A percentile compares a stretch with the other conserved stretches of the same genome.
These are phyloP conservation scores for Sebastes trivittatus DNA, from an alignment of 2,797 vertebrate species.

Conservation along the genomic window DNA sequence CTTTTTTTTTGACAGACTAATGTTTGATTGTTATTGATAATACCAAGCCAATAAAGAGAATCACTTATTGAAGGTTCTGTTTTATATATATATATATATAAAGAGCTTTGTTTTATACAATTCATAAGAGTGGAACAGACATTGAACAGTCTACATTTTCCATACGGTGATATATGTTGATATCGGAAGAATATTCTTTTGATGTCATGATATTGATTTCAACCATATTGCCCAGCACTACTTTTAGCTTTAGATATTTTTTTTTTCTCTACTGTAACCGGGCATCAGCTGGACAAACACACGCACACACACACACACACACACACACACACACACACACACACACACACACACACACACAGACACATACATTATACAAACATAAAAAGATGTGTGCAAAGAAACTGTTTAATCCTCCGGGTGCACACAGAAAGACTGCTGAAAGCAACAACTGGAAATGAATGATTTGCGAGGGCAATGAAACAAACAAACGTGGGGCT, in stretches of 20 bases:
- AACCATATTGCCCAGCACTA: neutral
- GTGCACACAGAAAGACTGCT: conserved; percentile 1
- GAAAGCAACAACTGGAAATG: conserved; percentile 26
- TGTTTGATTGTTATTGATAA: neutral
- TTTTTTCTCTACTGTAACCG: neutral
- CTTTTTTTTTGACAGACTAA: neutral
- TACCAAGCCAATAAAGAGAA: neutral
- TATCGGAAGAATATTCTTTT: neutral
- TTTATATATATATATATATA: neutral
- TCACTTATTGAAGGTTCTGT: neutral
- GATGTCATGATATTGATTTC: neutral
- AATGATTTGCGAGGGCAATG: conserved; percentile 20
- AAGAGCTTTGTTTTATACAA: neutral
- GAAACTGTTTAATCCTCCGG: neutral
- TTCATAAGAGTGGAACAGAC: neutral
- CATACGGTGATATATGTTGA: neutral
- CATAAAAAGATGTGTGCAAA: neutral
- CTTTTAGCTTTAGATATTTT: too few species aligned
- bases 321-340: neutral
- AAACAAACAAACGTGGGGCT: conserved; percentile 32
- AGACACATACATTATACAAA: neutral
- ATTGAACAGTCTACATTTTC: neutral
- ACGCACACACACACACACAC: neutral
- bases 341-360: neutral
- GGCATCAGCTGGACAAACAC: neutral